Percentiles rank a stretch among this genome's conserved stretches.
These are phyloP conservation scores for Brachionus calyciflorus DNA, from an alignment of 1,140 invertebrate genomes.

Conservation along the genomic window DNA sequence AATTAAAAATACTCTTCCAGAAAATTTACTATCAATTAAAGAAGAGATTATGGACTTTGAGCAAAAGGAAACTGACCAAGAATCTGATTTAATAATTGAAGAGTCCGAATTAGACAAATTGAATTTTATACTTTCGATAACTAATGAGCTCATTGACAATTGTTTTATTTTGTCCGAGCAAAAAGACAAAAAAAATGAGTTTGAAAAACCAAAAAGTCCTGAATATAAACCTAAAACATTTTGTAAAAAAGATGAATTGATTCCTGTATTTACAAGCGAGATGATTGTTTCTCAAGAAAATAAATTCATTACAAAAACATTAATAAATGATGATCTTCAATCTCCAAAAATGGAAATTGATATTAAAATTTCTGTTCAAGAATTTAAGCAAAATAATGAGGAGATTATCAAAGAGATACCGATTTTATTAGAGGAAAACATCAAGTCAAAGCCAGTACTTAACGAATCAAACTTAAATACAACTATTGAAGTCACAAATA, in stretches of 20 bases:
- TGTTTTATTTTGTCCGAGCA: background rate
- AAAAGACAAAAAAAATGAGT: too few species aligned
- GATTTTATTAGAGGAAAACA: background rate
- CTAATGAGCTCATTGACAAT: background rate
- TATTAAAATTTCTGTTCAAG: too few species aligned
- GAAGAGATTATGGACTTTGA: constrained; percentile 43
- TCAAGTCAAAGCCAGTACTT: background rate
- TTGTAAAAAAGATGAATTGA: background rate
- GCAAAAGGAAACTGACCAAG: background rate
- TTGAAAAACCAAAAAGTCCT: too few species aligned
- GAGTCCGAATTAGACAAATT: background rate
- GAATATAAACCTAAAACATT: background rate
- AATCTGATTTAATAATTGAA: too few species aligned
- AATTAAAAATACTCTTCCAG: background rate
- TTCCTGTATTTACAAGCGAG: constrained; percentile 1
- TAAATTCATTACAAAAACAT: background rate
- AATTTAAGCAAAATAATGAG: too few species aligned
- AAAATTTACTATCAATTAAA: constrained; percentile 1
- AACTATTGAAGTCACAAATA: too few species aligned
- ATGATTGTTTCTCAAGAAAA: background rate
- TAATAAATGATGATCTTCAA: too few species aligned
- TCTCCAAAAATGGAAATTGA: too few species aligned
- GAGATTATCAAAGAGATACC: too few species aligned
- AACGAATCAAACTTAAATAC: background rate
- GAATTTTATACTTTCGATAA: background rate